A percentile compares a stretch with the other conserved stretches of the same genome.
phyloP scores from a whole-genome alignment of 2,113 vertebrate species.

The Ictidomys tridecemlineatus region DNA sequence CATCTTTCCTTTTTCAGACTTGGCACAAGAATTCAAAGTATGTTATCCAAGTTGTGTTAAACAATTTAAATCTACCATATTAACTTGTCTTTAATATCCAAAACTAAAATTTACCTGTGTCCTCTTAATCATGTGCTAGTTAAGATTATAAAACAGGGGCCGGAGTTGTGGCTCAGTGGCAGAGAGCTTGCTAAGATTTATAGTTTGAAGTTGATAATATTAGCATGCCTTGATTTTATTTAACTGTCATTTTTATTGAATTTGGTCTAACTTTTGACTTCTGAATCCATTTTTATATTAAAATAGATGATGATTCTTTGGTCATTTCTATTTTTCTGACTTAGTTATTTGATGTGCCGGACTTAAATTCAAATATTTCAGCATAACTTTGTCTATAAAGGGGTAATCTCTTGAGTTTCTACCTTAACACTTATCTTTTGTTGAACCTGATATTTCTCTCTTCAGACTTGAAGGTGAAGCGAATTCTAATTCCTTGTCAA shows the following conservation, averaged over 20 bases:
- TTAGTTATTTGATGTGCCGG: conserved; percentile 38
- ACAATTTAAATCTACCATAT: conserved; percentile 12
- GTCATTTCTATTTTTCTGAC: conserved; percentile 52
- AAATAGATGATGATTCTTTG: conserved; percentile 16
- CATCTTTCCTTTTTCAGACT: background rate
- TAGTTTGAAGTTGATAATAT: conserved; percentile 66
- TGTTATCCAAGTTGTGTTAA: conserved; percentile 46
- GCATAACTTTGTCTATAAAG: conserved; percentile 22
- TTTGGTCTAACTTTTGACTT: background rate
- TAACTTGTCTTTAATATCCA: conserved; percentile 23
- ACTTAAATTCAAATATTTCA: conserved; percentile 55
- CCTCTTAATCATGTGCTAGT: background rate
- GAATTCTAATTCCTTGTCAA: conserved; percentile 91
- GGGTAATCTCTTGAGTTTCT: conserved; percentile 52
- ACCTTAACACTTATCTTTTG: conserved; percentile 58
- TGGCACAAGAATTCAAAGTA: conserved; percentile 45
- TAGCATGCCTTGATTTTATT: conserved; percentile 55
- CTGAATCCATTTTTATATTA: conserved; percentile 57
- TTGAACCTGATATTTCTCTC: conserved; percentile 68
- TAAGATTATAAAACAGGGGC: background rate
- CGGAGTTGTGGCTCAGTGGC: no score
- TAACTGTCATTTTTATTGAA: conserved; percentile 57
- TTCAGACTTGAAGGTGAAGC: conserved; percentile 90
- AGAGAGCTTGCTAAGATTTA: background rate
- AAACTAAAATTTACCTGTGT: conserved; percentile 45